Evolutionary conservation across 2,888 invertebrate species (phyloP).

Genomic region (Myopa tessellatipennis): DNA sequence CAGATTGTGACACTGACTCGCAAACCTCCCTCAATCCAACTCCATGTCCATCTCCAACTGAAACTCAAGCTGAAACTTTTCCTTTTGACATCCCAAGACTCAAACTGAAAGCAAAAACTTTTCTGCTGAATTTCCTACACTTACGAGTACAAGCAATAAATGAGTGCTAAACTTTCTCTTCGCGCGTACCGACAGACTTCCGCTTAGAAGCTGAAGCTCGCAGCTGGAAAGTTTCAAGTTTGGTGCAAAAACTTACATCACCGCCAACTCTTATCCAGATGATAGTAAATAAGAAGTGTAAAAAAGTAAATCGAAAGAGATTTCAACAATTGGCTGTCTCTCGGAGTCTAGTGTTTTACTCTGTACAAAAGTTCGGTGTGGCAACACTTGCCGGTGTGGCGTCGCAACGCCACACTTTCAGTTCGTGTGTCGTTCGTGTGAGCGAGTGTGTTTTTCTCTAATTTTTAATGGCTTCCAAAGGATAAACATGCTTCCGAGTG

Average conservation of each 20-base stretch:
- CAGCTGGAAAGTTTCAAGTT: not conserved
- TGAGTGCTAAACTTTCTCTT: not conserved
- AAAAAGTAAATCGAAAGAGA: not conserved
- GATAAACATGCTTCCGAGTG: constrained; percentile 25
- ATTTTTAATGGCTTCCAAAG: constrained; percentile 31
- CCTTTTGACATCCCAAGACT: no score
- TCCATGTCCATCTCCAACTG: not conserved
- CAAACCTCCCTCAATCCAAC: no score
- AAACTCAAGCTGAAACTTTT: not conserved
- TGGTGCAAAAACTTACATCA: constrained; percentile 1
- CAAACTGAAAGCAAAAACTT: no score
- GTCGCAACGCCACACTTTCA: not conserved
- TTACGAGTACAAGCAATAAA: not conserved
- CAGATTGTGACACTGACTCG: no score
- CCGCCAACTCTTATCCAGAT: constrained; percentile 9
- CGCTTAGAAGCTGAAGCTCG: no score
- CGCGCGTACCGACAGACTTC: not conserved
- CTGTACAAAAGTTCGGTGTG: not conserved
- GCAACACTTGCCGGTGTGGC: constrained; percentile 2
- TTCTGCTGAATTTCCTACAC: no score
- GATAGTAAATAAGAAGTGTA: constrained; percentile 9
- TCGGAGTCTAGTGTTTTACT: not conserved
- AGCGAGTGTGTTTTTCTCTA: not conserved
- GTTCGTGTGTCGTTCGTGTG: constrained; percentile 9
- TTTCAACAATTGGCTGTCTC: constrained; percentile 23